A percentile compares a stretch with the other conserved stretches of the same genome.
Evolutionary conservation across 2,113 vertebrate genomes (phyloP).

Genomic region (Lepus americanus): DNA sequence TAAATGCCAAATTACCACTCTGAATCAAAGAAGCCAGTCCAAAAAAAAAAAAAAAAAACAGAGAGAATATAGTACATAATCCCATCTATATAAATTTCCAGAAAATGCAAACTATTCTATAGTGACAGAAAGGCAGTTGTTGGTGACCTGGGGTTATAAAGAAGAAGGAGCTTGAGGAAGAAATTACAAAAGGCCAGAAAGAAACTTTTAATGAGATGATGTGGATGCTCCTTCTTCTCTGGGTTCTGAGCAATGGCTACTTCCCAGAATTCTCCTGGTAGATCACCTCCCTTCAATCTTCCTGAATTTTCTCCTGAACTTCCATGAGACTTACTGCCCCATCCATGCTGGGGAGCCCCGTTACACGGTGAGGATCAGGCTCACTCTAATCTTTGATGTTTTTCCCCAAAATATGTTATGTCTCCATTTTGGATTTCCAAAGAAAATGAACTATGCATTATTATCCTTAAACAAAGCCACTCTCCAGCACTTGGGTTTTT

Average conservation of each 20-base stretch:
- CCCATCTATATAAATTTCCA: neutral
- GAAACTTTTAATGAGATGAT: neutral
- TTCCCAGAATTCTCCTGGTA: neutral
- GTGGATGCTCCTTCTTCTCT: neutral
- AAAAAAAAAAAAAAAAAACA: neutral
- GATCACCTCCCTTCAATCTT: neutral
- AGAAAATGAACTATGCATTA: neutral
- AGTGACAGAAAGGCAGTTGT: neutral
- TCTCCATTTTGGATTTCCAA: neutral
- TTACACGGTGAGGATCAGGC: neutral
- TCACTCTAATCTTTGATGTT: neutral
- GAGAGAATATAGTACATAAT: neutral
- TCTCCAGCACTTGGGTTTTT: neutral
- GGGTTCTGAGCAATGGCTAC: neutral
- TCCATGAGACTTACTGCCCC: rapidly evolving
- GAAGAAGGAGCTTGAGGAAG: neutral
- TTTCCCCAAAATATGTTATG: neutral
- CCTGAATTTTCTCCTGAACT: neutral
- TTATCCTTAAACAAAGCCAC: neutral
- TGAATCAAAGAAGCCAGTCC: neutral
- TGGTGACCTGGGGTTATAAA: neutral
- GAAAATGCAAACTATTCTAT: neutral
- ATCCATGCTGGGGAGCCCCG: rapidly evolving
- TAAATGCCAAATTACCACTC: neutral
- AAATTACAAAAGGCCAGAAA: too few species aligned